A percentile compares a stretch with the other conserved stretches of the same genome.
phyloP scores from a whole-genome alignment of 2,888 invertebrate genomes.

The Zelleria hepariella region DNA sequence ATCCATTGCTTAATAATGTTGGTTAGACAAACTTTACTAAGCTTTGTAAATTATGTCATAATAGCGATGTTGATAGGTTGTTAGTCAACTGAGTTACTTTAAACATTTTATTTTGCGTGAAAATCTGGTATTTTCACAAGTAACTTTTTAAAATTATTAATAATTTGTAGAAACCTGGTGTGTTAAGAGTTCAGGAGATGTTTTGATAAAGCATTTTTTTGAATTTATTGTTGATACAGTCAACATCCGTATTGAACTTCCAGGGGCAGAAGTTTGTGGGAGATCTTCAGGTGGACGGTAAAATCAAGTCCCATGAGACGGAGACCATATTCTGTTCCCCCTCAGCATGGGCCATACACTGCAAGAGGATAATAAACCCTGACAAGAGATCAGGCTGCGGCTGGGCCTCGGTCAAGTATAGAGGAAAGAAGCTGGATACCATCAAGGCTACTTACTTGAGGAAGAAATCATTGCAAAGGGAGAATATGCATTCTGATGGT shows the following conservation, averaged over 20 bases:
- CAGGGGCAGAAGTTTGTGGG: slow-evolving; percentile 92
- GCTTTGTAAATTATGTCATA: no score
- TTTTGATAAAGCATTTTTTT: not conserved
- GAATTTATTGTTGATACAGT: not conserved
- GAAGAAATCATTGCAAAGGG: slow-evolving; percentile 75
- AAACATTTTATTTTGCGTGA: no score
- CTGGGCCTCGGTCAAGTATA: slow-evolving; percentile 93
- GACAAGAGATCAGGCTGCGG: slow-evolving; percentile 94
- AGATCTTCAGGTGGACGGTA: slow-evolving; percentile 87
- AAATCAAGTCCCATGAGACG: slow-evolving; percentile 90
- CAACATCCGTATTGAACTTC: slow-evolving; percentile 14
- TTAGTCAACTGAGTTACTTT: no score
- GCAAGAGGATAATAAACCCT: slow-evolving; percentile 91
- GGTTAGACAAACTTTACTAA: no score
- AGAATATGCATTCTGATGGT: slow-evolving; percentile 67
- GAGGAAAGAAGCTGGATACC: slow-evolving; percentile 88
- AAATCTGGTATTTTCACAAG: no score
- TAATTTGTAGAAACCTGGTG: no score
- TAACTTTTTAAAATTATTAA: no score
- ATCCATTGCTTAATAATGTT: no score
- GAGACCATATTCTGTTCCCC: slow-evolving; percentile 90
- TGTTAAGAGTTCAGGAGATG: no score
- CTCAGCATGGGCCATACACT: slow-evolving; percentile 94
- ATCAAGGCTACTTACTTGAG: slow-evolving; percentile 90
- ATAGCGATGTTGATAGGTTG: no score